A percentile compares a stretch with the other conserved stretches of the same genome.
These are phyloP conservation scores for Drosophila falleni DNA, from an alignment of 2,888 invertebrate species.

Conservation along the genomic window DNA sequence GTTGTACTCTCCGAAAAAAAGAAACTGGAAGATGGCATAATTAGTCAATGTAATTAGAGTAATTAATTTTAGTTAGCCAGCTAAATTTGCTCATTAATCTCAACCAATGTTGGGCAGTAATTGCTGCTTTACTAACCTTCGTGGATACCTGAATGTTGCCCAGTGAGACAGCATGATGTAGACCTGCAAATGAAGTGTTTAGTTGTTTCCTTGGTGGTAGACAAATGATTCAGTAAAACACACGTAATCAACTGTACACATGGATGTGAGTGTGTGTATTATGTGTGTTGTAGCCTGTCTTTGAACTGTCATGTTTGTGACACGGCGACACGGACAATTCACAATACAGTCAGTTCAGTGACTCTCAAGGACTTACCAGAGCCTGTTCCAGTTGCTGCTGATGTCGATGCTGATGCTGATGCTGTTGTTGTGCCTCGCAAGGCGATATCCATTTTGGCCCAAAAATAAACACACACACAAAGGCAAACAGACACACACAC, in stretches of 20 bases:
- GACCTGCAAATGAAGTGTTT: constrained; percentile 77
- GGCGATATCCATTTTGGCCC: constrained; percentile 75
- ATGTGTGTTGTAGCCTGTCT: constrained; percentile 42
- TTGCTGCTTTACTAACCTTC: constrained; percentile 76
- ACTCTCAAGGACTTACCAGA: constrained; percentile 74
- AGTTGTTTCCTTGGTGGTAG: constrained; percentile 28
- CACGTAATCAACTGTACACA: constrained; percentile 33
- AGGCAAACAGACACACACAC: constrained; percentile 15
- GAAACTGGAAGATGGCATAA: constrained; percentile 10
- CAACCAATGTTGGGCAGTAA: constrained; percentile 7
- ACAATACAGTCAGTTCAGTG: constrained; percentile 48
- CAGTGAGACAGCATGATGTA: constrained; percentile 85
- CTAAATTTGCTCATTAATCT: constrained; percentile 22
- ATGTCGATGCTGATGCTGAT: constrained; percentile 3
- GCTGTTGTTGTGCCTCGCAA: constrained; percentile 68
- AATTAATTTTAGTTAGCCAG: constrained; percentile 5
- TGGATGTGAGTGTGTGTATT: constrained; percentile 36
- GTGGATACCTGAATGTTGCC: constrained; percentile 85
- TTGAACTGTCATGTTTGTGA: constrained; percentile 57
- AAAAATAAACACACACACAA: constrained; percentile 61
- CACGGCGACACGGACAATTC: constrained; percentile 26
- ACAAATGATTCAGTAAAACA: constrained; percentile 48
- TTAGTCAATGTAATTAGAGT: constrained; percentile 16
- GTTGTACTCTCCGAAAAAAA: background rate
- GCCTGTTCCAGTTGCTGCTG: constrained; percentile 55